Evolutionary conservation across 2,888 invertebrate species (phyloP).

Genomic region (Ectemnius continuus): DNA sequence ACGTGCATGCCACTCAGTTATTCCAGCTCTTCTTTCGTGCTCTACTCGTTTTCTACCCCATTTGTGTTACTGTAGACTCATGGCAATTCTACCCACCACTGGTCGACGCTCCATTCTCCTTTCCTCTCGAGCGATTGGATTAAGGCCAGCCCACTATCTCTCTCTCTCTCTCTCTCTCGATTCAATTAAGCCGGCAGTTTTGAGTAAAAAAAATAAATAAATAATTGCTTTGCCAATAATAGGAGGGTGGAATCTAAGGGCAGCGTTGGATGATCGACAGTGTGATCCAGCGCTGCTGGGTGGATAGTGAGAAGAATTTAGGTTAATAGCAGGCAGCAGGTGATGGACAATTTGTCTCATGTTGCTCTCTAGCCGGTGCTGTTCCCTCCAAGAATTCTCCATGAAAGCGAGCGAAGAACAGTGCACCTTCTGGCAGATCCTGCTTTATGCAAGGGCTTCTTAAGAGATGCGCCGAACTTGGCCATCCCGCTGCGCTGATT

Average conservation of each 20-base stretch:
- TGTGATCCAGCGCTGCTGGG: too few relatives aligned
- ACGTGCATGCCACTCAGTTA: conserved; percentile 35
- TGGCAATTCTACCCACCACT: neutral
- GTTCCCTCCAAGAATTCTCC: neutral
- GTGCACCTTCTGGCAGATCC: neutral
- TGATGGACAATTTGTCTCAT: neutral
- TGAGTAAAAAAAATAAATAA: too few relatives aligned
- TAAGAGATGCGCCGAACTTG: neutral
- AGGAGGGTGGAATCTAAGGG: too few relatives aligned
- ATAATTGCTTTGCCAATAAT: too few relatives aligned
- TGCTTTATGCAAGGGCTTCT: conserved; percentile 17
- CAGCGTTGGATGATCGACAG: too few relatives aligned
- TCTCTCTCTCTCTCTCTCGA: too few relatives aligned
- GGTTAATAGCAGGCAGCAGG: conserved; percentile 4
- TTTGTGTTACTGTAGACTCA: conserved; percentile 32
- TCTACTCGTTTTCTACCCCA: conserved; percentile 42
- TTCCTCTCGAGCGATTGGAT: too few relatives aligned
- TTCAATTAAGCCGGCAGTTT: too few relatives aligned
- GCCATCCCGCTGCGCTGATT: neutral
- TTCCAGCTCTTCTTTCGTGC: conserved; percentile 16
- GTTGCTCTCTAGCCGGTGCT: neutral
- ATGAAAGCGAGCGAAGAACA: too few relatives aligned
- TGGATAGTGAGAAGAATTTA: neutral
- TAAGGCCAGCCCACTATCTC: too few relatives aligned
- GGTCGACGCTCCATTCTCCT: too few relatives aligned